Evolutionary conservation across 2,113 vertebrate genomes (phyloP).

Genomic region (Cervus canadensis): DNA sequence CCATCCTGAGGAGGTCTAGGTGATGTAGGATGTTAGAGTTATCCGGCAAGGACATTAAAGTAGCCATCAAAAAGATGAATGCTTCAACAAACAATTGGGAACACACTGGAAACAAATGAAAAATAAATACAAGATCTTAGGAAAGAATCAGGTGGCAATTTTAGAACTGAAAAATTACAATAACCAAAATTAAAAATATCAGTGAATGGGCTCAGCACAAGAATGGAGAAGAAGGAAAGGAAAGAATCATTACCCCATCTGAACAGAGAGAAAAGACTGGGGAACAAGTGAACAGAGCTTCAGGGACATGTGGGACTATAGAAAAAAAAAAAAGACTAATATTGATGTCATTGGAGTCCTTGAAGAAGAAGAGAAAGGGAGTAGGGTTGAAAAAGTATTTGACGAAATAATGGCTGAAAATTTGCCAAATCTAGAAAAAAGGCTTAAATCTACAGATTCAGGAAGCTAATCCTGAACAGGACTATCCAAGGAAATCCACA

Average conservation of each 20-base stretch:
- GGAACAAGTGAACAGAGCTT: background rate
- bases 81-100: background rate
- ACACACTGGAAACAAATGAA: background rate
- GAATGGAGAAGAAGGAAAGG: background rate
- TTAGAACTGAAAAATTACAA: background rate
- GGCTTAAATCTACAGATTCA: background rate
- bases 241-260: background rate
- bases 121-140: background rate
- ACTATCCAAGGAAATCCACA: background rate
- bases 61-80: background rate
- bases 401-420: background rate
- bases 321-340: background rate
- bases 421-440: background rate
- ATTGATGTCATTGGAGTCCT: background rate
- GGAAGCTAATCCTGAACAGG: background rate
- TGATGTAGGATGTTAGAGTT: background rate
- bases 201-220: background rate
- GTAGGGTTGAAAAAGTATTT: background rate
- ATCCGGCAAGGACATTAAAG: background rate
- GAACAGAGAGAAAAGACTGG: background rate
- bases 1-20: background rate
- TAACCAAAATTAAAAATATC: background rate
- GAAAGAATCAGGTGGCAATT: background rate
- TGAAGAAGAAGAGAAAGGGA: background rate
- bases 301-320: background rate